phyloP scores from a whole-genome alignment of 2,113 vertebrate genomes.

The Prunella fulvescens region DNA sequence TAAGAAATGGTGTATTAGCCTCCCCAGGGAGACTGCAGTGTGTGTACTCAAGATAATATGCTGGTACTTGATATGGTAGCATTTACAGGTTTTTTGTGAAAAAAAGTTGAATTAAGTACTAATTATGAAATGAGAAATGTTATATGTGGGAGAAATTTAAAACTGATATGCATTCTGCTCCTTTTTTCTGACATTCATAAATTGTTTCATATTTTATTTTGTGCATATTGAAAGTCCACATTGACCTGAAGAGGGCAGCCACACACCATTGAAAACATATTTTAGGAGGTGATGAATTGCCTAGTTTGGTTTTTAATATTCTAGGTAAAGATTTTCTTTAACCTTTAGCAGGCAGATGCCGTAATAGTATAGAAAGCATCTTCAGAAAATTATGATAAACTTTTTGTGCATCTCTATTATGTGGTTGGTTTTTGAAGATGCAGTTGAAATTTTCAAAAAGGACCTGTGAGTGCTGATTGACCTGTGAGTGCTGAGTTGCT shows the following conservation, averaged over 20 bases:
- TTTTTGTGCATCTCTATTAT: not conserved
- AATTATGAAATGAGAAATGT: not conserved
- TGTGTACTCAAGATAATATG: not conserved
- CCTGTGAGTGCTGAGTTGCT: too few species aligned
- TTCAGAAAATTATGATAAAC: not conserved
- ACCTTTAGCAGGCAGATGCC: not conserved
- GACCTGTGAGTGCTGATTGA: not conserved
- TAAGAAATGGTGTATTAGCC: not conserved
- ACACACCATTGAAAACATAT: not conserved
- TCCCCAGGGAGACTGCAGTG: not conserved
- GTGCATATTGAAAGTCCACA: not conserved
- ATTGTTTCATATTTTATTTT: not conserved
- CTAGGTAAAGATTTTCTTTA: not conserved
- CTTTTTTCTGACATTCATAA: not conserved
- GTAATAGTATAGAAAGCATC: not conserved
- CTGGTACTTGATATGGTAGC: too few species aligned
- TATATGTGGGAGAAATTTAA: not conserved
- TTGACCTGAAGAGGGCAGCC: slow-evolving; percentile 64
- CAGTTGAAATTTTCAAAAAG: not conserved
- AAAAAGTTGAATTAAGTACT: not conserved
- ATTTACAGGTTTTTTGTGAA: not conserved
- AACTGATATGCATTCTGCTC: not conserved
- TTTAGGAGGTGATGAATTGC: not conserved
- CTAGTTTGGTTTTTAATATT: not conserved
- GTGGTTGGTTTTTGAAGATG: not conserved